A percentile compares a stretch with the other conserved stretches of the same genome.
Evolutionary conservation across 2,113 vertebrate species (phyloP).

Genomic region (Dicaeum eximium): DNA sequence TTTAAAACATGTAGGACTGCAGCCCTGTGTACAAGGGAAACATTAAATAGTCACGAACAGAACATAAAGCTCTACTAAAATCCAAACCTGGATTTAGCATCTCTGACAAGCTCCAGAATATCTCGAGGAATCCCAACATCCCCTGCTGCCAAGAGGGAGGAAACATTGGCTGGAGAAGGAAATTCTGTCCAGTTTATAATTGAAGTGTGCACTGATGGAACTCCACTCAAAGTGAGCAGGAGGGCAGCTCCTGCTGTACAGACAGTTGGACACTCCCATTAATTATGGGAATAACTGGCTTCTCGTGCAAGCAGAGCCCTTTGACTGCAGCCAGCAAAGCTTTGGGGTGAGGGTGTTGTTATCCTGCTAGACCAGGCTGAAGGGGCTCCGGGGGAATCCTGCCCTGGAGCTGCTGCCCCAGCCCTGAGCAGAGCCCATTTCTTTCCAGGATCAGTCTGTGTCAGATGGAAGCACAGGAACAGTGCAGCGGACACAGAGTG

Average conservation of each 20-base stretch:
- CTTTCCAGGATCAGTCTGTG: not conserved
- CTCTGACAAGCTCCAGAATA: not conserved
- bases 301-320: not conserved
- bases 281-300: not conserved
- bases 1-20: rapidly evolving
- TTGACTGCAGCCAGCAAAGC: not conserved
- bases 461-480: not conserved
- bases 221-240: not conserved
- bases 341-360: rapidly evolving
- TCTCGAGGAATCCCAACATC: not conserved
- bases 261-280: not conserved
- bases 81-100: not conserved
- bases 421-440: not conserved
- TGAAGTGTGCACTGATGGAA: not conserved
- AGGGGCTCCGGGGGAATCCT: not conserved
- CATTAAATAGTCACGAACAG: not conserved
- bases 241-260: not conserved
- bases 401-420: not conserved
- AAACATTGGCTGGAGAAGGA: not conserved
- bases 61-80: not conserved
- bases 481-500: constrained; percentile 15
- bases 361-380: not conserved
- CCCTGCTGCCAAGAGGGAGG: not conserved
- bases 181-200: rapidly evolving
- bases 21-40: not conserved